Base-by-base conservation (phyloP, 1,140 invertebrate genomes). In the Drosophila watanabei region DNA sequence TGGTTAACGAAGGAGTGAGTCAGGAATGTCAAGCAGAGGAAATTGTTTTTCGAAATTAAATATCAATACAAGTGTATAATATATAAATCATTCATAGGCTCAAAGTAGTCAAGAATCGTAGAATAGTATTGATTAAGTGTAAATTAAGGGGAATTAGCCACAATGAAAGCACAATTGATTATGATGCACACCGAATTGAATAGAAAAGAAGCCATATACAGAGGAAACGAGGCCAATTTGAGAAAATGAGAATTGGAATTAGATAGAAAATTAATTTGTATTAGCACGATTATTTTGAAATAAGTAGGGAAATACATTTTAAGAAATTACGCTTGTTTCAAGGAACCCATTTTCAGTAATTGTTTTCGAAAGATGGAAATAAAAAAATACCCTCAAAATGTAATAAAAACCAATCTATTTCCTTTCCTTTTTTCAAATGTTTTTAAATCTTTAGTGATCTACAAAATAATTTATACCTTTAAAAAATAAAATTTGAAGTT, bases 181-280 rank as follows among this genome's bases (percentile, higher is more conserved):
- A 24, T 43, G 5, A 39, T 37, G 54, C 52, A 60, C 30, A 51
- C 24, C 54, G 46, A 72, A 72, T 72, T 11, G 7, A 52, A 72
- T 51, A 39, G 35, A 72, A 73, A 71, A 20, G 0, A 73, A 51
- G 65, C 66, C 33, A 43, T 41, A 41, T 61, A 52, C 18, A 37
- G 30, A 65, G 48, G 7, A 80, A 65, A 54, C 52, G 46, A 46
- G 33, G 48, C 63, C 66, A 88, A 80, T 76, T 84, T 68, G 20
- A 70, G 75, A 87, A 60, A 75, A 62, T 51, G 33, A 48, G 82
- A 64, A 72, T 79, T 64, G 54, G 60, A 82, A 79, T 73, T 75
- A 79, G 75, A 79, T 45, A 58, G 37, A 82, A 82, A 75, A 46
- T 43, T 14, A 4, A 37, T 69, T 65, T 16, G 32, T 41, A 70